Conservation (phyloP, 2,113 vertebrate genomes). For the Gopherus flavomarginatus region DNA sequence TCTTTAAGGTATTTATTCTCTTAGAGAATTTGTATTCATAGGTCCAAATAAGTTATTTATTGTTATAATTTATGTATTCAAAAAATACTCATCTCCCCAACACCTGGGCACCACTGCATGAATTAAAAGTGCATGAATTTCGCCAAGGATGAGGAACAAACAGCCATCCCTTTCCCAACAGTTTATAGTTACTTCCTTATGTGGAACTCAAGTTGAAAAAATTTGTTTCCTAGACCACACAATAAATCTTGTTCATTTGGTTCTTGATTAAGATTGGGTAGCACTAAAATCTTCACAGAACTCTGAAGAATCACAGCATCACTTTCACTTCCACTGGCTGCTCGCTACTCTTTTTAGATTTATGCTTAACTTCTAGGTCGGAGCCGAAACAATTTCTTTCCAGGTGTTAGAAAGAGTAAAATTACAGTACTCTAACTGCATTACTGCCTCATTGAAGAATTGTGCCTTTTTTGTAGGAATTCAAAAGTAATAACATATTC, state of each 20-base stretch:
- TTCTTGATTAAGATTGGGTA: not conserved
- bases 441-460: not conserved
- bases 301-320: not conserved
- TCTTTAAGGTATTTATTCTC: not conserved
- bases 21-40: rapidly evolving
- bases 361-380: not conserved
- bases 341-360: not conserved
- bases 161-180: not conserved
- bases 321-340: not conserved
- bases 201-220: not conserved
- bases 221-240: not conserved
- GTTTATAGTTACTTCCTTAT: not conserved
- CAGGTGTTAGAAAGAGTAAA: not conserved
- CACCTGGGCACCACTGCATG: not conserved
- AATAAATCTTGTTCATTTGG: not conserved
- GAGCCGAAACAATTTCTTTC: rapidly evolving
- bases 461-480: not conserved
- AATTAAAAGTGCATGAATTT: not conserved
- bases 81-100: not conserved
- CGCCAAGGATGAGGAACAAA: not conserved
- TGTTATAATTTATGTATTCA: not conserved
- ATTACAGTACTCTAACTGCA: not conserved
- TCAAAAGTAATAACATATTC: not conserved
- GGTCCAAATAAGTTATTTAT: not conserved
- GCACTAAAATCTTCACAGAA: not conserved